These are phyloP conservation scores for Nomada fucata DNA, from an alignment of 2,888 invertebrate species.

Conservation along the genomic window DNA sequence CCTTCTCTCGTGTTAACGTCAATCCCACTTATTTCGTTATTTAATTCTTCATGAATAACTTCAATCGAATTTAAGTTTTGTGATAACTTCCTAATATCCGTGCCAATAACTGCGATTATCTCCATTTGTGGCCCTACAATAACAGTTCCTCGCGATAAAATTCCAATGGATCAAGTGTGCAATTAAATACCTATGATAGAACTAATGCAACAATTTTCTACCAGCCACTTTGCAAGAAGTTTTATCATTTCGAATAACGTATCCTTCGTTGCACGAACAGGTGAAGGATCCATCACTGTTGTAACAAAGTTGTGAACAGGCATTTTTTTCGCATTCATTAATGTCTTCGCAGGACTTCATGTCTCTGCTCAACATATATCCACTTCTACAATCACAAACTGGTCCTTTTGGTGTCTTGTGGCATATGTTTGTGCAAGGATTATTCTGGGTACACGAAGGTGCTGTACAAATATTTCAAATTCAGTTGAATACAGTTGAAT, in stretches of 20 bases:
- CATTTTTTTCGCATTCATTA: conserved; percentile 88
- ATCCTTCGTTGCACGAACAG: conserved; percentile 88
- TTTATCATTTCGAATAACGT: conserved; percentile 87
- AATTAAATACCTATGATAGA: neutral
- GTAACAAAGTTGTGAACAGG: conserved; percentile 89
- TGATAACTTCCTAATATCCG: conserved; percentile 78
- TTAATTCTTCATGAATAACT: conserved; percentile 71
- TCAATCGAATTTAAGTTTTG: conserved; percentile 70
- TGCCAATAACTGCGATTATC: conserved; percentile 76
- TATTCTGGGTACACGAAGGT: conserved; percentile 82
- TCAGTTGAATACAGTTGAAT: neutral
- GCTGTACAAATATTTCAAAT: conserved; percentile 74
- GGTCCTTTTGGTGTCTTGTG: conserved; percentile 88
- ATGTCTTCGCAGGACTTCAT: conserved; percentile 88
- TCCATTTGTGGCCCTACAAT: conserved; percentile 79
- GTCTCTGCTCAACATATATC: conserved; percentile 86
- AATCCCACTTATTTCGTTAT: conserved; percentile 84
- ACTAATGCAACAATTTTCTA: conserved; percentile 50
- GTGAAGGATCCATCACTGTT: conserved; percentile 86
- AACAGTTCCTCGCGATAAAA: neutral
- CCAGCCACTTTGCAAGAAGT: conserved; percentile 89
- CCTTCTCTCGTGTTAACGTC: conserved; percentile 85
- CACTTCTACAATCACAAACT: conserved; percentile 87
- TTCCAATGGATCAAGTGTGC: neutral
- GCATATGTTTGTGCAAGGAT: conserved; percentile 87